Percentiles rank a stretch among this genome's conserved stretches.
phyloP scores from a whole-genome alignment of 2,797 vertebrate genomes.

The Astyanax mexicanus region DNA sequence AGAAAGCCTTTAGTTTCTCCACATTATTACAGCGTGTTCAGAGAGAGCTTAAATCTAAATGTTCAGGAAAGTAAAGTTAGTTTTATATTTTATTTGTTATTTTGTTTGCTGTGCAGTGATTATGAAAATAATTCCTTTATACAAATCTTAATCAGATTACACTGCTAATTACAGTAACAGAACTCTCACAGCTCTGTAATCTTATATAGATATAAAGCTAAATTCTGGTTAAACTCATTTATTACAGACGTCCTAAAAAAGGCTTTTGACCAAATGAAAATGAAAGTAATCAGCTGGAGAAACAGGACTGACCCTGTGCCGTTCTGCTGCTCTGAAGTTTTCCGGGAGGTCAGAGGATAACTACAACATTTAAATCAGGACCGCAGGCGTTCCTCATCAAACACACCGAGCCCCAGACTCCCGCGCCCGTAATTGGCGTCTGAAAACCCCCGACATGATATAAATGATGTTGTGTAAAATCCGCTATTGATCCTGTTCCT shows the following conservation, averaged over 20 bases:
- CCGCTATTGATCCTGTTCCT: conserved; percentile 37
- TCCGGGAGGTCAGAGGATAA: conserved; percentile 43
- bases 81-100: too few species aligned
- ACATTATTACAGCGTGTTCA: too few species aligned
- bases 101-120: too few species aligned
- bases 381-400: conserved; percentile 33
- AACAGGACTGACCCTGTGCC: conserved; percentile 29
- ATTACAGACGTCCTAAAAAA: background rate
- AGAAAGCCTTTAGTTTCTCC: too few species aligned
- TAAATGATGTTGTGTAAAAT: conserved; percentile 31
- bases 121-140: too few species aligned
- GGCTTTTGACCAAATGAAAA: background rate
- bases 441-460: conserved; percentile 43
- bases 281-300: conserved; percentile 18
- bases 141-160: too few species aligned
- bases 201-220: background rate
- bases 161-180: too few species aligned
- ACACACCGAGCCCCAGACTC: conserved; percentile 35
- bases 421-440: conserved; percentile 53
- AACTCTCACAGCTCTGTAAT: too few species aligned
- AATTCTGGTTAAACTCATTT: background rate
- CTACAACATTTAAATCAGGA: conserved; percentile 49
- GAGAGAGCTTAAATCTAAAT: too few species aligned
- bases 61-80: too few species aligned
- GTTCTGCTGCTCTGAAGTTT: conserved; percentile 12